Evolutionary conservation across 2,113 vertebrate species (phyloP).

Genomic region (Canis aureus): DNA sequence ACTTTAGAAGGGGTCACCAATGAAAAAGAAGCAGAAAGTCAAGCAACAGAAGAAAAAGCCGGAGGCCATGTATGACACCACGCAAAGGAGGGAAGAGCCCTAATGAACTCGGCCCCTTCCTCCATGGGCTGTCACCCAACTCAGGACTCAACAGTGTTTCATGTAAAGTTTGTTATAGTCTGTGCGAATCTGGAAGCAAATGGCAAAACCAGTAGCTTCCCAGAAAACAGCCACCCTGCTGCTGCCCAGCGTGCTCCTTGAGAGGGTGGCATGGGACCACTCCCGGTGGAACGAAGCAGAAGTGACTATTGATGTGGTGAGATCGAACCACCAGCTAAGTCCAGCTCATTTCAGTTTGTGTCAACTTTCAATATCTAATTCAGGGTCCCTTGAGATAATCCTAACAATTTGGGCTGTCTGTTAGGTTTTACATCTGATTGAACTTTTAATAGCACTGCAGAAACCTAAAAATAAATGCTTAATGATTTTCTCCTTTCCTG

Average conservation of each 20-base stretch:
- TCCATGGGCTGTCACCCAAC: slow-evolving; percentile 83
- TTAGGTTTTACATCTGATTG: slow-evolving; percentile 56
- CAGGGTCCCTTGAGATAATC: neutral
- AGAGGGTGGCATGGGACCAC: slow-evolving; percentile 82
- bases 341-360: slow-evolving; percentile 71
- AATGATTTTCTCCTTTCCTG: slow-evolving; percentile 16
- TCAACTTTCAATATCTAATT: neutral
- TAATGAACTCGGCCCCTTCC: slow-evolving; percentile 69
- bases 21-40: slow-evolving; percentile 52
- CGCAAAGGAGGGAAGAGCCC: slow-evolving; percentile 78
- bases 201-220: slow-evolving; percentile 79
- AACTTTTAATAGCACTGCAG: slow-evolving; percentile 55
- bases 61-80: slow-evolving; percentile 85
- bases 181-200: slow-evolving; percentile 88
- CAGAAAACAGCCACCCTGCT: slow-evolving; percentile 67
- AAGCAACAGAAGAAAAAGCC: slow-evolving; percentile 66
- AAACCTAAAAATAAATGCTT: neutral
- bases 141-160: slow-evolving; percentile 86
- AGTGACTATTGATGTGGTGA: slow-evolving; percentile 65
- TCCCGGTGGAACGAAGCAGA: slow-evolving; percentile 68
- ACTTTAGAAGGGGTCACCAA: slow-evolving; percentile 14
- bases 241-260: slow-evolving; percentile 49
- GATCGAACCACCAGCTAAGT: slow-evolving; percentile 45
- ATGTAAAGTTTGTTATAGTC: slow-evolving; percentile 88
- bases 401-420: slow-evolving; percentile 37